Evolutionary conservation across 1,140 invertebrate genomes (phyloP).

Genomic region (Liolophura sinensis): DNA sequence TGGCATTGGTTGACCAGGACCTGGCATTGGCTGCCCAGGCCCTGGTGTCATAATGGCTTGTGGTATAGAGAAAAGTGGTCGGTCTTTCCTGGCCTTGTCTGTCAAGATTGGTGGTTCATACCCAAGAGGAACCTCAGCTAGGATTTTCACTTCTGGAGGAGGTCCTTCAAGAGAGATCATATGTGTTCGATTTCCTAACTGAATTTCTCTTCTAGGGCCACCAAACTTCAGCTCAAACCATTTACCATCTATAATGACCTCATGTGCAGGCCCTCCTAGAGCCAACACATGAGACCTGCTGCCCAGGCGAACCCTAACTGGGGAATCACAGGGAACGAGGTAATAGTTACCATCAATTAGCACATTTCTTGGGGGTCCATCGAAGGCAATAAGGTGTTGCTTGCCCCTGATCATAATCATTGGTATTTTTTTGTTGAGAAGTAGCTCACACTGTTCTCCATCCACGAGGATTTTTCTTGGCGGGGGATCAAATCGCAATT

Average conservation of each 20-base stretch:
- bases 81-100: no score
- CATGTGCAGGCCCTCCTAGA: slow-evolving; percentile 89
- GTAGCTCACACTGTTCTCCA: slow-evolving; percentile 76
- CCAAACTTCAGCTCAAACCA: slow-evolving; percentile 56
- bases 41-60: slow-evolving; percentile 20
- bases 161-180: slow-evolving; percentile 81
- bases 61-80: slow-evolving; percentile 14
- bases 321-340: slow-evolving; percentile 78
- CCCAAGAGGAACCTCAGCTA: slow-evolving; percentile 53
- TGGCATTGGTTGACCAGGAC: slow-evolving; percentile 2
- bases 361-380: slow-evolving; percentile 88
- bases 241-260: slow-evolving; percentile 75
- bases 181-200: slow-evolving; percentile 69
- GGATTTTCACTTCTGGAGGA: slow-evolving; percentile 69
- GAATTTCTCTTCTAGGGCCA: slow-evolving; percentile 45
- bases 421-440: slow-evolving; percentile 83
- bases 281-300: slow-evolving; percentile 75
- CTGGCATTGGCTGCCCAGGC: slow-evolving; percentile 2
- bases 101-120: slow-evolving; percentile 11
- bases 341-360: slow-evolving; percentile 78
- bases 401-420: slow-evolving; percentile 72
- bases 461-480: slow-evolving; percentile 76
- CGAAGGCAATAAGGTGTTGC: slow-evolving; percentile 75
- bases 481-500: slow-evolving; percentile 53
- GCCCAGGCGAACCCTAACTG: slow-evolving; percentile 74